Conservation (phyloP, 2,797 vertebrate genomes). For the Gymnoscopelus microlampas region DNA sequence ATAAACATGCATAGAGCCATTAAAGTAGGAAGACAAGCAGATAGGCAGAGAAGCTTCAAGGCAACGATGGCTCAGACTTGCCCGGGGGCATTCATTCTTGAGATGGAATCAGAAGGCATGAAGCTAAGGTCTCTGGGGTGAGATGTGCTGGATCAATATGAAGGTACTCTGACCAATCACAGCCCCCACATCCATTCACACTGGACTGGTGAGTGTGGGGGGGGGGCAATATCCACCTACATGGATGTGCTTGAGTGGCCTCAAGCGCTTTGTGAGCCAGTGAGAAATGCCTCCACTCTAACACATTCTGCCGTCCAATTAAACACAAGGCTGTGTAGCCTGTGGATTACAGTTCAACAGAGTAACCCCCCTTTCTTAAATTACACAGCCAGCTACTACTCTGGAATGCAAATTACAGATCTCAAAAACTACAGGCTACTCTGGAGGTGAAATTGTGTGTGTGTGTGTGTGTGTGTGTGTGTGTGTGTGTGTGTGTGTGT, state of each 20-base stretch:
- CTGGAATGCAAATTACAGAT: conserved; percentile 43
- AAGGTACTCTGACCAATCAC: conserved; percentile 59
- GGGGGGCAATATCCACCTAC: conserved; percentile 59
- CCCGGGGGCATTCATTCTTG: conserved; percentile 55
- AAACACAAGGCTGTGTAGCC: conserved; percentile 39
- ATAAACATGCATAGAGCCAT: conserved; percentile 46
- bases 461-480: not conserved
- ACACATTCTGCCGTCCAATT: conserved; percentile 50
- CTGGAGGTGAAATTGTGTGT: conserved; percentile 18
- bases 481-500: not conserved
- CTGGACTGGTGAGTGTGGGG: conserved; percentile 48
- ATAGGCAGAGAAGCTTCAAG: conserved; percentile 29
- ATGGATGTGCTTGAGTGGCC: conserved; percentile 52
- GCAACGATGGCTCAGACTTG: conserved; percentile 51
- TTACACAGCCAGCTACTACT: conserved; percentile 28
- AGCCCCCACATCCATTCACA: conserved; percentile 54
- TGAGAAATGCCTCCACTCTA: conserved; percentile 58
- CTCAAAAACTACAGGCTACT: conserved; percentile 7
- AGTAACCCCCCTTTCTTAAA: conserved; percentile 39
- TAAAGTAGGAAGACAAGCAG: conserved; percentile 25
- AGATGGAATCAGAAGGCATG: conserved; percentile 56
- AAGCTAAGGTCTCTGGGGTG: conserved; percentile 58
- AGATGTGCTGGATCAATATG: conserved; percentile 67
- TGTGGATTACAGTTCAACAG: conserved; percentile 48
- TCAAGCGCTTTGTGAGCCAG: conserved; percentile 59